Conservation (phyloP, 2,797 vertebrate genomes). For the Uromys caudimaculatus region DNA sequence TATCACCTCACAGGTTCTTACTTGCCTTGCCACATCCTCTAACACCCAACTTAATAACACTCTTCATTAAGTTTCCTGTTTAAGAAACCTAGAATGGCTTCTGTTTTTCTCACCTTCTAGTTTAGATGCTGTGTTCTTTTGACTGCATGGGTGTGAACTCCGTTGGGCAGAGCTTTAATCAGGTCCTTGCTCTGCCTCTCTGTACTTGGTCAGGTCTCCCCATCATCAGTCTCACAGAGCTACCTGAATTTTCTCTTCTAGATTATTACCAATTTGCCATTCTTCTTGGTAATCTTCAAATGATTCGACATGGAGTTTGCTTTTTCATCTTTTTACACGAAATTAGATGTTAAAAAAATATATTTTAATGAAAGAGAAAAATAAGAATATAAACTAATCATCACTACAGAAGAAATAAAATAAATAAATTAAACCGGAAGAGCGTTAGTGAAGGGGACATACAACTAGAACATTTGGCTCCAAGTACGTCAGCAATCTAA, state of each 20-base stretch:
- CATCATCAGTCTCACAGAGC: neutral
- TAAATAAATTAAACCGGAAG: neutral
- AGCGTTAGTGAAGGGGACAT: neutral
- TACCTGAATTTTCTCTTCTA: neutral
- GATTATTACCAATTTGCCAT: neutral
- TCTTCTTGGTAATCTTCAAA: neutral
- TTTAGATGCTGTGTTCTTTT: neutral
- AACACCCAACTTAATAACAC: neutral
- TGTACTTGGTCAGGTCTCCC: neutral
- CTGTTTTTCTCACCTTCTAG: neutral
- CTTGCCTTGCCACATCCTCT: neutral
- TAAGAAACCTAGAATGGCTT: neutral
- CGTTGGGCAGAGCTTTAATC: neutral
- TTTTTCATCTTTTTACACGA: constrained; percentile 10
- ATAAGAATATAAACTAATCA: neutral
- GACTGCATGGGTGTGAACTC: neutral
- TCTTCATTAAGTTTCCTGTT: neutral
- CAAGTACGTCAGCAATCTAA: neutral
- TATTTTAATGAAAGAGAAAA: constrained; percentile 22
- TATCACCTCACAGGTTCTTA: neutral
- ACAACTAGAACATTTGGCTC: neutral
- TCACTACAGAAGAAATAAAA: neutral
- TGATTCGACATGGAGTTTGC: neutral
- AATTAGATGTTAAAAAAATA: constrained; percentile 14
- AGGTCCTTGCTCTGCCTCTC: neutral